phyloP scores from a whole-genome alignment of 2,888 invertebrate species.

The Scelioninae gen. 1 region DNA sequence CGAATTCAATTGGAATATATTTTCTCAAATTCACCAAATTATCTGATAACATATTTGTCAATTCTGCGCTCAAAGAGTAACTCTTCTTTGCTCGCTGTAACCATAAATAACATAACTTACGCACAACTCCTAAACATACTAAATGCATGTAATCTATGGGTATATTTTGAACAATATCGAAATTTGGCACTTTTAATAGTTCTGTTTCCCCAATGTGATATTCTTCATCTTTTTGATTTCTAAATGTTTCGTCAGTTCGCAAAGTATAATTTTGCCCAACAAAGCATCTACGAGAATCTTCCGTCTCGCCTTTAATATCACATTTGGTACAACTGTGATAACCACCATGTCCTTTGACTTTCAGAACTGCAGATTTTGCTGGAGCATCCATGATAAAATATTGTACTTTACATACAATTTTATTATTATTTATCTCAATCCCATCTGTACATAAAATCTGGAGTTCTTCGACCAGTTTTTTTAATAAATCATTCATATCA shows the following conservation, averaged over 20 bases:
- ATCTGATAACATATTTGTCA: neutral
- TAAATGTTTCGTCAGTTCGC: neutral
- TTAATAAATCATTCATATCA: constrained; percentile 25
- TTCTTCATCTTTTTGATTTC: neutral
- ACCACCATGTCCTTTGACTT: constrained; percentile 15
- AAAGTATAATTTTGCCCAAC: neutral
- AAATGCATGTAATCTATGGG: constrained; percentile 65
- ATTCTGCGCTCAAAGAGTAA: neutral
- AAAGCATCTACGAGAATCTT: constrained; percentile 4
- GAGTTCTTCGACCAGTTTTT: constrained; percentile 13
- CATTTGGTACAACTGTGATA: constrained; percentile 30
- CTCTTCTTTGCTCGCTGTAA: neutral
- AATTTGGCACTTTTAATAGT: neutral
- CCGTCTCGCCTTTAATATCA: constrained; percentile 2
- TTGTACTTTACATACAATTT: neutral
- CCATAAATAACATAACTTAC: constrained; percentile 2
- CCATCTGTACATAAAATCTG: neutral
- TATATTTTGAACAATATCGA: constrained; percentile 29
- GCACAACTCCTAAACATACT: constrained; percentile 19
- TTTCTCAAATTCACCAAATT: neutral
- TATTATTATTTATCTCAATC: neutral
- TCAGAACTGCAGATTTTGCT: constrained; percentile 24
- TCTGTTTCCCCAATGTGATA: neutral
- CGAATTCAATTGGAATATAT: constrained; percentile 41
- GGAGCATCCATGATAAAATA: constrained; percentile 26